Percentiles rank a stretch among this genome's conserved stretches.
These are phyloP conservation scores for Caenorhabditis latens DNA, from an alignment of 1,140 invertebrate species.

Conservation along the genomic window DNA sequence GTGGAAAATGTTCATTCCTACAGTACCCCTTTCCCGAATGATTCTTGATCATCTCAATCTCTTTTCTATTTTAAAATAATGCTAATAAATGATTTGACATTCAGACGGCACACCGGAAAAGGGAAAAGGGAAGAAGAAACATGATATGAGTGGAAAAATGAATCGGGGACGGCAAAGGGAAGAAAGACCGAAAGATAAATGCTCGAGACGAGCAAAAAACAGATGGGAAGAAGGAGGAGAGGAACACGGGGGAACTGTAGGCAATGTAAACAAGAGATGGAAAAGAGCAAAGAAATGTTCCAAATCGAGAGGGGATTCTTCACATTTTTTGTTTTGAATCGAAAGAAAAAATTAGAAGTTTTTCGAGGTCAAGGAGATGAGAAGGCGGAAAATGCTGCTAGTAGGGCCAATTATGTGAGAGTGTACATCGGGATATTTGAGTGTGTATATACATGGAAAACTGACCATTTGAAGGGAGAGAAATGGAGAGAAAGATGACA, in stretches of 20 bases:
- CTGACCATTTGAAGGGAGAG: not conserved
- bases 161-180: not conserved
- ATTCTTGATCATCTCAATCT: no score
- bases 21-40: no score
- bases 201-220: not conserved
- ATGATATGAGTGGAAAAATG: slow-evolving; percentile 38
- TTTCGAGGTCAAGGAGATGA: slow-evolving; percentile 39
- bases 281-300: not conserved
- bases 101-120: not conserved
- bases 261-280: not conserved
- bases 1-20: no score
- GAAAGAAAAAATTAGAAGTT: not conserved
- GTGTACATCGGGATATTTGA: not conserved
- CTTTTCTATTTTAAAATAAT: no score
- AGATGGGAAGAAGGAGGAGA: not conserved
- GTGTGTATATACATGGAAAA: slow-evolving; percentile 5
- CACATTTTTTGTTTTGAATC: not conserved
- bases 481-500: not conserved
- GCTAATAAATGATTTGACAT: no score
- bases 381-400: slow-evolving; percentile 20
- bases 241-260: not conserved
- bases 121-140: slow-evolving; percentile 13
- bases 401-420: slow-evolving; percentile 18
- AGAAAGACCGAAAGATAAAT: not conserved
- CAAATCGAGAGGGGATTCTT: not conserved